Evolutionary conservation across 2,113 vertebrate genomes (phyloP), one percentile per base, ranked within the genome.

Genomic region (Oenanthe melanoleuca): DNA sequence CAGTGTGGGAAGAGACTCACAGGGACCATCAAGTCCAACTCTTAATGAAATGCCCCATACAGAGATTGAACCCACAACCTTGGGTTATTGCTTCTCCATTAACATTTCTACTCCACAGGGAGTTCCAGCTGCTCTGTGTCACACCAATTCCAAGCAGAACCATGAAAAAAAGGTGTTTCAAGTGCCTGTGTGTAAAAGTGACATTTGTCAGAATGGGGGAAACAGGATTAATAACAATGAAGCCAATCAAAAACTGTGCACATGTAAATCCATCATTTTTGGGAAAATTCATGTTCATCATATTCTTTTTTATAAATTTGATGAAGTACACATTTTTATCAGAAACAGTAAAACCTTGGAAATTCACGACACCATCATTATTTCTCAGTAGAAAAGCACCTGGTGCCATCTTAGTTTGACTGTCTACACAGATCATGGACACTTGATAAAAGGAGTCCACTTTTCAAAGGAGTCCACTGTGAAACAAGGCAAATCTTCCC

Each of bases 401-500:
- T 78, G 38, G 1, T n/a, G 40, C 7, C 78, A 9, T 44, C 24
- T 18, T 59, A 26, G 23, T 78, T 81, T 86, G n/a, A 28, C 55
- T 70, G 14, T 16, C 12, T 25, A 12, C 0, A 2, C 5, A 59
- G 17, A 19, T 7, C 2, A 1, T 2, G 4, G 33, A 34, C 18
- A 10, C 47, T 64, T 44, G 6, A 44, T 47, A 73, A 63, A 50
- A 28, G 14, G 37, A 49, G 5, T 71, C 21, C 8, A 14, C 4
- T 59, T 80, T 52, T 63, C 38, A 53, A 83, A 67, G 37, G 8
- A 25, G 8, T 33, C 25, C 31, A 16, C 26, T 69, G 18, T 66
- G 73, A 74, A 81, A 45, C 29, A 83, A 61, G 17, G 3, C 4
- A 83, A 61, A 61, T 60, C 31, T 69, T 83, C 25, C 24, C 40